Base-by-base conservation (phyloP, 2,888 invertebrate genomes). In the Smittia aterrima region DNA sequence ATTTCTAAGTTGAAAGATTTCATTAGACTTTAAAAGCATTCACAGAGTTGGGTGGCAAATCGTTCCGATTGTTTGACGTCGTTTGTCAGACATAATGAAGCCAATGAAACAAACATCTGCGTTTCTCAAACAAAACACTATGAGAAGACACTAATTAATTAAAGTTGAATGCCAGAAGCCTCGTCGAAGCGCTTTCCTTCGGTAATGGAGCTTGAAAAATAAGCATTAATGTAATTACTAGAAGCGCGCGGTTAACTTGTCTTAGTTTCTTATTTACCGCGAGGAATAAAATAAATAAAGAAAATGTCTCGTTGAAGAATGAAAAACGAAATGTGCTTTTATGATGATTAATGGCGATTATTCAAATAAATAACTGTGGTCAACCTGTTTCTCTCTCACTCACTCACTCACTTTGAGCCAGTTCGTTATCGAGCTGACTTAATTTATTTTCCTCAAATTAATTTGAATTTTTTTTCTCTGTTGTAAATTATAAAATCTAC, bases 191-290 rank as follows among this genome's bases (percentile, higher is more conserved):
- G n/a, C 32, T 58, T 64, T 24, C 25, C 27, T 64, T 16, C 27
- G 64, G 64, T 64, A 64, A 64, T 64, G 64, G 64, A 64, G 64
- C 64, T 27, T 64, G 64, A 64, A 25, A 64, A 47, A 22, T 16
- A n/a, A 58, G 58, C 18, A 64, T 64, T 27, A 64, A 64, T 16
- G 22, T 64, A 27, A 64, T 64, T 64, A 64, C 64, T 2, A 64
- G 64, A 27, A 64, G 18, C 18, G 58, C 18, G 58, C 58, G 58
- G 58, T 58, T 58, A 58, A 58, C n/a, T n/a, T 58, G 58, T n/a
- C 58, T 58, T 58, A 6, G 2, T 58, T 47, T 13, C 47, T 47
- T 47, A 47, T 13, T 47, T 47, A 3, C 4, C 32, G 9, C 47
- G 47, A 16, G 11, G n/a, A 47, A 16, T 47, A 13, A 2, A 47